Percentiles rank a stretch among this genome's conserved stretches.
These are phyloP conservation scores for Punctoribates punctum DNA, from an alignment of 2,888 invertebrate species.

Conservation along the genomic window DNA sequence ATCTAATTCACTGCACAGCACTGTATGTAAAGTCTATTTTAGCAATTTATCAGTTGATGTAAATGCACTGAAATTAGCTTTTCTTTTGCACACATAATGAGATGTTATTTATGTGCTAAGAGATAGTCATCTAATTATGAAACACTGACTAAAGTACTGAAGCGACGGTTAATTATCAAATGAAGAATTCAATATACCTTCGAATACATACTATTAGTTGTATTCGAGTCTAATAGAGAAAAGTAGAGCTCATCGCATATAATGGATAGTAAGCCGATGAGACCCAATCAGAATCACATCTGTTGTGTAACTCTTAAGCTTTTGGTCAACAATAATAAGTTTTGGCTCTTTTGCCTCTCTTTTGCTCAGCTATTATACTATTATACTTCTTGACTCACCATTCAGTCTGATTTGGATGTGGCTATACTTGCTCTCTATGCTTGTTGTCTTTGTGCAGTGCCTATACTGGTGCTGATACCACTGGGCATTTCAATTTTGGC, in stretches of 20 bases:
- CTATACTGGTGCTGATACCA: slow-evolving; percentile 30
- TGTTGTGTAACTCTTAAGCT: slow-evolving; percentile 23
- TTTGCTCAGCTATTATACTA: not conserved
- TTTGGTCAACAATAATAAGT: slow-evolving; percentile 4
- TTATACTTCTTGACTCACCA: not conserved
- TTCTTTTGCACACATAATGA: slow-evolving; percentile 31
- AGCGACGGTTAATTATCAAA: slow-evolving; percentile 24
- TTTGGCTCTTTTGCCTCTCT: slow-evolving; percentile 8
- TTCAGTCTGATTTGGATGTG: slow-evolving; percentile 21
- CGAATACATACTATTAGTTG: slow-evolving; percentile 8
- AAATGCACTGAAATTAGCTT: slow-evolving; percentile 37
- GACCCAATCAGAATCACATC: not conserved
- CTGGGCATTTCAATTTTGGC: slow-evolving; percentile 39
- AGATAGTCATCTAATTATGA: slow-evolving; percentile 38
- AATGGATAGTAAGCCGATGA: slow-evolving; percentile 34
- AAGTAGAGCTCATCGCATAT: slow-evolving; percentile 23
- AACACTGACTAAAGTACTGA: not conserved
- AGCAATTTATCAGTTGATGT: slow-evolving; percentile 35
- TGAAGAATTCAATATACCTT: slow-evolving; percentile 22
- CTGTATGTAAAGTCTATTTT: slow-evolving; percentile 19
- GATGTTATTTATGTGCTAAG: slow-evolving; percentile 37
- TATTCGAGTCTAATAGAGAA: slow-evolving; percentile 9
- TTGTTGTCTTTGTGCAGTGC: not conserved
- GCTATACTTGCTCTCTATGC: not conserved
- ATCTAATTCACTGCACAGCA: slow-evolving; percentile 18